Conservation (phyloP, 2,888 invertebrate genomes). For the Sphecodes monilicornis region DNA sequence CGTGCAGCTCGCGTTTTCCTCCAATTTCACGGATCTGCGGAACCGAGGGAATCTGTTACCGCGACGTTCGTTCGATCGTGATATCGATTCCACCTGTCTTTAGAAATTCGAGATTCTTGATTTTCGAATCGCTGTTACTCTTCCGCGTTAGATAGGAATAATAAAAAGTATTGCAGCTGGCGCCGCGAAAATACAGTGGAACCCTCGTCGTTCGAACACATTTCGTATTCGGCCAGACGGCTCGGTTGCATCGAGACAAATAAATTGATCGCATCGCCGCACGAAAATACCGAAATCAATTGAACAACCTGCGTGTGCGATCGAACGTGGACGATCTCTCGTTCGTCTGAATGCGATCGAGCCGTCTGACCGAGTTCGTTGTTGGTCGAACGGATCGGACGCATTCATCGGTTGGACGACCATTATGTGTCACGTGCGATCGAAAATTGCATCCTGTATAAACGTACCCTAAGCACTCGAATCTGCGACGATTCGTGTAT, state of each 20-base stretch:
- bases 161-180: background rate
- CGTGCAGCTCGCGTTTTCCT: conserved; percentile 52
- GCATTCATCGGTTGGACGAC: background rate
- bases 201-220: background rate
- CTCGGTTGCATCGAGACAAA: conserved; percentile 2
- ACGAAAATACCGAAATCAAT: background rate
- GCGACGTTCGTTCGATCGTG: background rate
- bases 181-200: background rate
- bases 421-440: background rate
- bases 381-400: background rate
- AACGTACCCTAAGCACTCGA: background rate
- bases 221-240: background rate
- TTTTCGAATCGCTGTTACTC: background rate
- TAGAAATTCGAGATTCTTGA: background rate
- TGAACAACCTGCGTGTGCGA: background rate
- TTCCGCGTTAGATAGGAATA: conserved; percentile 1
- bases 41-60: background rate
- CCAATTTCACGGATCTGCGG: conserved; percentile 32
- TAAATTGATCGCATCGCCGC: background rate
- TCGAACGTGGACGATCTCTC: background rate
- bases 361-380: conserved; percentile 18
- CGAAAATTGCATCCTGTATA: background rate
- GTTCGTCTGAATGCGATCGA: conserved; percentile 1
- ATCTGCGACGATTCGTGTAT: no score
- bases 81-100: background rate